phyloP scores from a whole-genome alignment of 2,888 invertebrate species.

The Alentia gelatinosa region DNA sequence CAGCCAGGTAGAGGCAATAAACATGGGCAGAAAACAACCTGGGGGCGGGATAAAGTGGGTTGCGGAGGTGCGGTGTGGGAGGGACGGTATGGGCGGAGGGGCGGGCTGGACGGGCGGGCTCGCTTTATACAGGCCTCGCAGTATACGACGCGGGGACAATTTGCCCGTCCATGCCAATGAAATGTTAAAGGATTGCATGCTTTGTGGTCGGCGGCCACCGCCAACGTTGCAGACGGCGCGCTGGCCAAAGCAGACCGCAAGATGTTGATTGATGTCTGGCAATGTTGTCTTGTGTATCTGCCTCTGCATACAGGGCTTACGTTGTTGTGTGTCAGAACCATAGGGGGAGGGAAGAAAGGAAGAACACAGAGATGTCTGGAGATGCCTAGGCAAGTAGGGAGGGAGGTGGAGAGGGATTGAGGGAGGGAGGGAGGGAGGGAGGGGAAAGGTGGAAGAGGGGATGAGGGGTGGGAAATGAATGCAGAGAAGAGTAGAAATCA shows the following conservation, averaged over 20 bases:
- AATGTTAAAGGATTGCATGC: background rate
- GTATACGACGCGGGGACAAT: background rate
- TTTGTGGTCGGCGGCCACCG: background rate
- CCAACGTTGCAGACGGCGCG: background rate
- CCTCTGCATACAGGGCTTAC: background rate
- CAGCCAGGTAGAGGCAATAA: background rate
- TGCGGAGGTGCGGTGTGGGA: no score
- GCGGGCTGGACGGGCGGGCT: no score
- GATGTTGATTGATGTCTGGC: background rate
- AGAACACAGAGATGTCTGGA: no score
- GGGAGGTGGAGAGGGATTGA: background rate
- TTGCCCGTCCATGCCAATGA: background rate
- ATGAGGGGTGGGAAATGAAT: background rate
- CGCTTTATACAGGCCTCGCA: no score
- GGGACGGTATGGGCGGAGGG: no score
- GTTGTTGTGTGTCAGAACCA: no score
- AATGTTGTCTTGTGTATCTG: background rate
- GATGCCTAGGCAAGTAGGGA: no score
- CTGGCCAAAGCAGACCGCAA: background rate
- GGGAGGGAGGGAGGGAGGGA: background rate
- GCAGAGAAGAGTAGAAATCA: background rate
- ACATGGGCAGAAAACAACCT: no score
- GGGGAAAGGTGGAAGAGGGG: background rate
- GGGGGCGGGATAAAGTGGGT: no score
- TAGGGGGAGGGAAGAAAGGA: no score